Evolutionary conservation across 2,797 vertebrate genomes (phyloP).

Genomic region (Sebastes baramenuke): DNA sequence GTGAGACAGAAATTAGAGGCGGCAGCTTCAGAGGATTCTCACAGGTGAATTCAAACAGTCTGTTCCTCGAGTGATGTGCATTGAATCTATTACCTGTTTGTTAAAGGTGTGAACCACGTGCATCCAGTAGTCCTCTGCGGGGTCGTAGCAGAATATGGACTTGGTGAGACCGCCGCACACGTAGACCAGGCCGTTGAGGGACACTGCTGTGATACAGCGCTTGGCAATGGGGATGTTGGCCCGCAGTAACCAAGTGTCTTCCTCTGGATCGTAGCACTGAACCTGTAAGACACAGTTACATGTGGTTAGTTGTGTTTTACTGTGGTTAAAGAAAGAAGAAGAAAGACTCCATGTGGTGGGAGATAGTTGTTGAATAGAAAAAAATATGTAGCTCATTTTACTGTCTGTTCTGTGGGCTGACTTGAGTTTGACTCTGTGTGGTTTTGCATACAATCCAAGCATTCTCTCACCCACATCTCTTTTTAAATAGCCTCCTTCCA

Average conservation of each 20-base stretch:
- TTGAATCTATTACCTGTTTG: constrained; percentile 87
- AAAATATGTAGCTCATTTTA: neutral
- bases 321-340: neutral
- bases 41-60: neutral
- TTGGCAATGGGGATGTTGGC: constrained; percentile 95
- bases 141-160: constrained; percentile 96
- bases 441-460: constrained; percentile 23
- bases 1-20: neutral
- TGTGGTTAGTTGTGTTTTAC: neutral
- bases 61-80: neutral
- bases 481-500: constrained; percentile 17
- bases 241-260: constrained; percentile 90
- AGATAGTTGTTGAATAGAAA: neutral
- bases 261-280: constrained; percentile 95
- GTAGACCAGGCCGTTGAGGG: constrained; percentile 95
- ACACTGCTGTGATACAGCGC: constrained; percentile 96
- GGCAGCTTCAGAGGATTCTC: neutral
- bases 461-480: constrained; percentile 21
- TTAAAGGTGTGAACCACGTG: constrained; percentile 94
- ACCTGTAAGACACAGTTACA: constrained; percentile 82
- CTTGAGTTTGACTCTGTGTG: neutral
- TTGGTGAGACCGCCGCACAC: constrained; percentile 96
- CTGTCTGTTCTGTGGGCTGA: constrained; percentile 12
- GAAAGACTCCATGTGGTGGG: neutral
- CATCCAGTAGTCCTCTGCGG: constrained; percentile 95